These are phyloP conservation scores for Mormyrus proboscirostris DNA, from an alignment of 2,797 vertebrate genomes.

Conservation along the genomic window DNA sequence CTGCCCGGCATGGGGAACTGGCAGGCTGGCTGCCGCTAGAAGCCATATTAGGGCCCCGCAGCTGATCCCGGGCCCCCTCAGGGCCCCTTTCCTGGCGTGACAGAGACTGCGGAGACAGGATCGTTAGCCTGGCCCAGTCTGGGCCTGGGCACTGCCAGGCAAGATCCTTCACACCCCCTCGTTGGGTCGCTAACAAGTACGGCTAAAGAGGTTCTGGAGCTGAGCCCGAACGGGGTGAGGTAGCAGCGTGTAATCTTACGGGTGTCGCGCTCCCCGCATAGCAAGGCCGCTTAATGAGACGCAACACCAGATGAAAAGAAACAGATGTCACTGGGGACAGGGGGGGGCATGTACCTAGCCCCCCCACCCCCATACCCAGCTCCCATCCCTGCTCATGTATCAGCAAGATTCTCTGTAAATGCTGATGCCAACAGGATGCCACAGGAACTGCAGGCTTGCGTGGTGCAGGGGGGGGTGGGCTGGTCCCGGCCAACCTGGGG, in stretches of 20 bases:
- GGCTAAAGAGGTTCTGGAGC: slow-evolving; percentile 28
- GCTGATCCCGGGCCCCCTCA: not conserved
- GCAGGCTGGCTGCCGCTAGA: not conserved
- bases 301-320: slow-evolving; percentile 41
- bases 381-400: slow-evolving; percentile 8
- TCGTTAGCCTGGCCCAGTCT: not conserved
- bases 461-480: not conserved
- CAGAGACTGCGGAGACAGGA: not conserved
- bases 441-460: slow-evolving; percentile 9
- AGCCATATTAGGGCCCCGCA: not conserved
- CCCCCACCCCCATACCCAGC: not conserved
- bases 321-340: slow-evolving; percentile 30
- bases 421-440: slow-evolving; percentile 26
- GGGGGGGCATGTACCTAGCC: not conserved
- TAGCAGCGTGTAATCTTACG: slow-evolving; percentile 26
- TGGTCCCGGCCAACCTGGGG: slow-evolving; percentile 12
- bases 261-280: slow-evolving; percentile 31
- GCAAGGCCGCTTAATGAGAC: slow-evolving; percentile 34
- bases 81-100: not conserved
- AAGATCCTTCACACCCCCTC: not conserved
- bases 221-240: slow-evolving; percentile 16
- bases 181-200: slow-evolving; percentile 21
- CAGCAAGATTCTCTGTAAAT: slow-evolving; percentile 14
- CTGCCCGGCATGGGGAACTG: not conserved
- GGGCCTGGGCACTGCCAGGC: not conserved